Percentiles rank a stretch among this genome's conserved stretches.
Evolutionary conservation across 1,140 invertebrate species (phyloP).

Genomic region (Leptinotarsa defecta): DNA sequence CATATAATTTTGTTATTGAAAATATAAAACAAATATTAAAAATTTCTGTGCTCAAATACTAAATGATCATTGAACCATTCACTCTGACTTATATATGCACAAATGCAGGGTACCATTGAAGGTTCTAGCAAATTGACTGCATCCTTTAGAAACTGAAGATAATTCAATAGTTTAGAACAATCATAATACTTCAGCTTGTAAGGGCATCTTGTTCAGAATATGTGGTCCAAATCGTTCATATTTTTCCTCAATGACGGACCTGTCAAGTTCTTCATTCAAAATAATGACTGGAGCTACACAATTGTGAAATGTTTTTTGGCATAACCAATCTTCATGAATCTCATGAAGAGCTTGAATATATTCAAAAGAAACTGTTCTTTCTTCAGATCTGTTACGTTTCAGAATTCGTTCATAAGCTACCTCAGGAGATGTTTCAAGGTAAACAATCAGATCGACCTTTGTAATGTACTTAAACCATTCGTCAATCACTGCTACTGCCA

Average conservation of each 20-base stretch:
- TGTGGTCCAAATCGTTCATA: constrained; percentile 63
- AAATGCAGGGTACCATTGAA: too few relatives aligned
- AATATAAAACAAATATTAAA: too few relatives aligned
- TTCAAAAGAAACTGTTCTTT: constrained; percentile 71
- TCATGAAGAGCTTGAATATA: constrained; percentile 79
- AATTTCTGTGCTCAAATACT: too few relatives aligned
- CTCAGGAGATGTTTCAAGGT: constrained; percentile 81
- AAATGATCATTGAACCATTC: too few relatives aligned
- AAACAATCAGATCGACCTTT: constrained; percentile 66
- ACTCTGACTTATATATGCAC: too few relatives aligned
- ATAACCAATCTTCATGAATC: constrained; percentile 86
- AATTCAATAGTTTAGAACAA: too few relatives aligned
- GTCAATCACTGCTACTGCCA: constrained; percentile 72
- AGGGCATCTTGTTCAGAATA: constrained; percentile 45
- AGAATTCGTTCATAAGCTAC: constrained; percentile 80
- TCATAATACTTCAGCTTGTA: constrained; percentile 19
- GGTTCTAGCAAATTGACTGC: too few relatives aligned
- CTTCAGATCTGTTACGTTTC: constrained; percentile 77
- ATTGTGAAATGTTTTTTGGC: constrained; percentile 60
- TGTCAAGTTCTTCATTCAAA: constrained; percentile 66
- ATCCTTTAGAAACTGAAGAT: too few relatives aligned
- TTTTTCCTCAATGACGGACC: constrained; percentile 64
- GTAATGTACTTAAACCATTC: constrained; percentile 83
- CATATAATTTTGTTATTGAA: too few relatives aligned
- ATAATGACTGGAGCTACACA: constrained; percentile 66